A percentile compares a stretch with the other conserved stretches of the same genome.
These are phyloP conservation scores for Dinoponera quadriceps DNA, from an alignment of 1,140 invertebrate genomes.

Conservation along the genomic window DNA sequence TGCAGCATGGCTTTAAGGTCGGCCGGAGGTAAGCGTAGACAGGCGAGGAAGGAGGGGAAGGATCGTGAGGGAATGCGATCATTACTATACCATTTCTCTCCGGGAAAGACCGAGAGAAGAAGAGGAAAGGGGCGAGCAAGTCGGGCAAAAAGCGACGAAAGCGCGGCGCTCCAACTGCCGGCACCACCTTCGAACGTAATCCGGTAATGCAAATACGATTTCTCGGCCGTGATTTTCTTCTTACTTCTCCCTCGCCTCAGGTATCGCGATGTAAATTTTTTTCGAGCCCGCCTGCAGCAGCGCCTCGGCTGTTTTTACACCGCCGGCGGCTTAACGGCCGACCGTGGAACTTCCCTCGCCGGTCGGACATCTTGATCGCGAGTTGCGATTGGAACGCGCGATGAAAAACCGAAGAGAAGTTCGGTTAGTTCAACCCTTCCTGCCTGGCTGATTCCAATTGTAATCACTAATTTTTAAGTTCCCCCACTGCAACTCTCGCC, in stretches of 20 bases:
- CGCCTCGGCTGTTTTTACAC: slow-evolving; percentile 20
- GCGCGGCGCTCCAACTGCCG: slow-evolving; percentile 48
- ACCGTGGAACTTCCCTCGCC: not conserved
- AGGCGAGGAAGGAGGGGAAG: not conserved
- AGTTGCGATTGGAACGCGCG: not conserved
- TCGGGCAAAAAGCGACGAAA: slow-evolving; percentile 57
- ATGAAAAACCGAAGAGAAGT: no score
- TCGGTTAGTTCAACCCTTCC: no score
- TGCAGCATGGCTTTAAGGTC: slow-evolving; percentile 45
- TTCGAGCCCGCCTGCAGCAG: not conserved
- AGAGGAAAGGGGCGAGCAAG: not conserved
- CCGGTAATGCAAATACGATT: slow-evolving; percentile 67
- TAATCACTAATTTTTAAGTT: no score
- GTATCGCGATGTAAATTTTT: slow-evolving; percentile 39
- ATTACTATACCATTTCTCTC: slow-evolving; percentile 58
- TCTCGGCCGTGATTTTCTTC: slow-evolving; percentile 63
- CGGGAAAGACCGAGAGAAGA: slow-evolving; percentile 21
- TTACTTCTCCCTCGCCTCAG: slow-evolving; percentile 36
- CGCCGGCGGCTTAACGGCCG: not conserved
- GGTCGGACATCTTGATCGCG: not conserved
- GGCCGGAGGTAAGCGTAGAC: slow-evolving; percentile 9
- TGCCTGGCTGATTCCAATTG: no score
- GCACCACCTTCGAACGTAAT: slow-evolving; percentile 65
- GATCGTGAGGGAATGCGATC: slow-evolving; percentile 50
- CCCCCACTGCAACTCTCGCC: no score